These are phyloP conservation scores for Steinernema feltiae DNA, from an alignment of 1,140 invertebrate genomes.

Conservation along the genomic window DNA sequence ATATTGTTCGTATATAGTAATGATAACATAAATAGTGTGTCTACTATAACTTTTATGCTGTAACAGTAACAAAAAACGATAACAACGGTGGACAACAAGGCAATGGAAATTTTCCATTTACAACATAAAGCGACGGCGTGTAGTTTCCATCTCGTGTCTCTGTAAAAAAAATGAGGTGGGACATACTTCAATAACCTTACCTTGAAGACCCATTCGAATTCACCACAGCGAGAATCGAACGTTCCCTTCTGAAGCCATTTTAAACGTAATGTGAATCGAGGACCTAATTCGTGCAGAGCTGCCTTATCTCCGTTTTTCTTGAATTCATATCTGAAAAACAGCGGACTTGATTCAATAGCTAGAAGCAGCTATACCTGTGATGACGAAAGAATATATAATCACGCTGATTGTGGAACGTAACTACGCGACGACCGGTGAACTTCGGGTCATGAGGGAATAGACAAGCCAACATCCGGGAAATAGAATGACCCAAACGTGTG, in stretches of 20 bases:
- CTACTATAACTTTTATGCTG: not conserved
- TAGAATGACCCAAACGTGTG: slow-evolving; percentile 78
- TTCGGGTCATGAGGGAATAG: slow-evolving; percentile 92
- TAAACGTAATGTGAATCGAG: slow-evolving; percentile 86
- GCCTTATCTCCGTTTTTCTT: slow-evolving; percentile 73
- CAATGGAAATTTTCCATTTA: not conserved
- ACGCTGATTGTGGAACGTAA: slow-evolving; percentile 96
- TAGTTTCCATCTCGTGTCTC: slow-evolving; percentile 58
- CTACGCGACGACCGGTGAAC: slow-evolving; percentile 81
- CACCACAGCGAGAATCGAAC: slow-evolving; percentile 89
- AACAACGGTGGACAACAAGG: slow-evolving; percentile 24
- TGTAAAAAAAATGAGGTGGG: slow-evolving; percentile 36
- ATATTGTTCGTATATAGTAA: not conserved
- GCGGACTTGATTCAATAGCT: not conserved
- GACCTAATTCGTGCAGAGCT: slow-evolving; percentile 84
- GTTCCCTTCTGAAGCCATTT: slow-evolving; percentile 88
- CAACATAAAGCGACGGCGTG: slow-evolving; percentile 44
- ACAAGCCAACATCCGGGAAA: slow-evolving; percentile 77
- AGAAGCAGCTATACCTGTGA: slow-evolving; percentile 69
- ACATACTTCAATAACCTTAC: slow-evolving; percentile 59
- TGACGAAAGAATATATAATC: slow-evolving; percentile 98
- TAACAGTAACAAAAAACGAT: slow-evolving; percentile 17
- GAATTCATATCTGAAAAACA: slow-evolving; percentile 75
- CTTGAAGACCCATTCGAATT: slow-evolving; percentile 93
- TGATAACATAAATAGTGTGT: not conserved